phyloP scores from a whole-genome alignment of 2,888 invertebrate genomes.

The Aspidiotus destructor region DNA sequence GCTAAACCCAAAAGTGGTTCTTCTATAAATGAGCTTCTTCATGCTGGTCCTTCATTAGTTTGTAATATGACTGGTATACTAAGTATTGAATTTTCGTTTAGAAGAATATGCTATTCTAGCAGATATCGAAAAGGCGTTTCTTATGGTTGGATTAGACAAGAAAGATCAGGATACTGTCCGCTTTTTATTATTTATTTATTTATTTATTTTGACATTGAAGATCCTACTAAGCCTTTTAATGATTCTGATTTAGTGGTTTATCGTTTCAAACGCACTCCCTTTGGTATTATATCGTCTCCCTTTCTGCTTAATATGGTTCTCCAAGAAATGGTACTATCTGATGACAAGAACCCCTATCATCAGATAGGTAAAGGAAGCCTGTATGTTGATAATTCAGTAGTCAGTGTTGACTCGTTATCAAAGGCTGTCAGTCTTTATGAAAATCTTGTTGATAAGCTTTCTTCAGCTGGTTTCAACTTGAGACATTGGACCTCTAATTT shows the following conservation, averaged over 20 bases:
- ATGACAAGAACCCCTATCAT: background rate
- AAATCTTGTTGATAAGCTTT: background rate
- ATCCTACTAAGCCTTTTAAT: background rate
- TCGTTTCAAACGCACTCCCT: background rate
- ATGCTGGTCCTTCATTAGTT: background rate
- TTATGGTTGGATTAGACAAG: background rate
- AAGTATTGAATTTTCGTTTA: conserved; percentile 5
- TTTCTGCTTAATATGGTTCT: conserved; percentile 2
- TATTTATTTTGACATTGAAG: too few species aligned
- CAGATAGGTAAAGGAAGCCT: background rate
- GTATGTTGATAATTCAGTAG: conserved; percentile 9
- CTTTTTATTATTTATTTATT: too few species aligned
- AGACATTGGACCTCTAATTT: conserved; percentile 8
- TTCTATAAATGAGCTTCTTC: background rate
- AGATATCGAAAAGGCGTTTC: conserved; percentile 12
- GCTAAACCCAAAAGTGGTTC: background rate
- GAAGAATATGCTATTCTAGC: background rate
- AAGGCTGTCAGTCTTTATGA: background rate
- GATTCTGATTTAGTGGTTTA: background rate
- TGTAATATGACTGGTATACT: background rate
- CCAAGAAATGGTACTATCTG: background rate
- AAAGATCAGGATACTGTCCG: background rate
- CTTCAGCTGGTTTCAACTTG: background rate
- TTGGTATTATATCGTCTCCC: conserved; percentile 4
- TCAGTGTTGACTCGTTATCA: background rate